Evolutionary conservation across 2,888 invertebrate species (phyloP), one percentile per base, ranked within the genome.

Genomic region (Rotaria macrura): DNA sequence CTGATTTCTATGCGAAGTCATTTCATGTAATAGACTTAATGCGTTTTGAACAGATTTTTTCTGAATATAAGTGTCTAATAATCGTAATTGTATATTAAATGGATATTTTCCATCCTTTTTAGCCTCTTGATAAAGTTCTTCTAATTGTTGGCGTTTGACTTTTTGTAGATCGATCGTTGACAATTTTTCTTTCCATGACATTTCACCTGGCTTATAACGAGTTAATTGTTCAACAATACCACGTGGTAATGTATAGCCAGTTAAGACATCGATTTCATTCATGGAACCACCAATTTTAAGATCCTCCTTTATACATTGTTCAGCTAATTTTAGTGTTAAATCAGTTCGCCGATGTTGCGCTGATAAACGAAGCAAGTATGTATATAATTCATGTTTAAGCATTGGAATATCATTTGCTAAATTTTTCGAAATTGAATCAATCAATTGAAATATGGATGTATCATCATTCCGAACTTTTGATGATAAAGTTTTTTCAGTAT

Each of bases 31-130:
- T 43, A 79, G 3, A 12, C 23, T n/a, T n/a, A 79, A 79, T 43
- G 79, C 43, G 43, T 79, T 25, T 43, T 43, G 25, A 5, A 79
- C n/a, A n/a, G 40, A 43, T 43, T 40, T 43, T 12, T n/a, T 40
- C n/a, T 23, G 23, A 4, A n/a, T 79, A 79, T 79, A 79, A 79
- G 23, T 25, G 43, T 43, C 34, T 25, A 79, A 12, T n/a, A 79
- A 43, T 12, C 43, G 79, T 79, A 43, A 3, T 79, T 79, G 79
- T n/a, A 79, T 2, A 43, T 43, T 12, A n/a, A 79, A 43, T 79
- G 79, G 79, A 79, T 79, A n/a, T 79, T 38, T 79, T 43, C 79
- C 79, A 79, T 79, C 79, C 43, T 79, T 40, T 79, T 79, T 79
- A 3, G 79, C 40, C n/a, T 79, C 79, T 43, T 40, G 43, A 43